Base-by-base conservation (phyloP, 2,797 vertebrate species). In the Syndactyla subalaris region DNA sequence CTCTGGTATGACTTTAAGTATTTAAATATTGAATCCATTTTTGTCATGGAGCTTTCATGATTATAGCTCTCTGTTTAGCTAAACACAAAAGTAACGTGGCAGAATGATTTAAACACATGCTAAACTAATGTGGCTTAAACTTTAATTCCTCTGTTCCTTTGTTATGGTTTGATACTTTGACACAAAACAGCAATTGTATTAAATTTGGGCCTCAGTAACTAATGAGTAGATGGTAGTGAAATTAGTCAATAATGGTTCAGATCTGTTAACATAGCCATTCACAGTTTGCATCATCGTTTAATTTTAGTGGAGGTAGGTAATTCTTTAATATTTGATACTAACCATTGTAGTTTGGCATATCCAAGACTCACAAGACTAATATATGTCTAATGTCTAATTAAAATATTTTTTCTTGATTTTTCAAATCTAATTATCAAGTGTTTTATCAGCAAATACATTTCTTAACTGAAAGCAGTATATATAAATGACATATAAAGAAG, bases 91-190 rank as follows among this genome's bases (percentile, higher is more conserved):
- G 49, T 66, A 63, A 78, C 72, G 59, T 24, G 38, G 58, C 39
- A 82, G 58, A n/a, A 54, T 27, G 21, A 86, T 76, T 83, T 68
- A 96, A 96, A 94, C 63, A 65, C 48, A 86, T 92, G 70, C 91
- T 96, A 95, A 97, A 82, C 91, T 95, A 93, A 95, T 88, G 88
- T 22, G 96, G 93, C 85, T 97, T 88, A 95, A 96, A 93, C 51
- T 95, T 97, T 93, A 49, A 93, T 96, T 93, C 78, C 89, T 97
- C 92, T 95, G 85, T 91, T 95, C 75, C 85, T 97, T 97, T 96
- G 83, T 79, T 96, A 94, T 52, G 66, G 79, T 81, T 97, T 94
- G 80, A 81, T 96, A 92, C 89, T 95, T 96, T 87, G 88, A 97
- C 74, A 93, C 48, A 73, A 75, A 97, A 51, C 22, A 79, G 51